phyloP scores from a whole-genome alignment of 2,113 vertebrate genomes.

The Psittacus erithacus region DNA sequence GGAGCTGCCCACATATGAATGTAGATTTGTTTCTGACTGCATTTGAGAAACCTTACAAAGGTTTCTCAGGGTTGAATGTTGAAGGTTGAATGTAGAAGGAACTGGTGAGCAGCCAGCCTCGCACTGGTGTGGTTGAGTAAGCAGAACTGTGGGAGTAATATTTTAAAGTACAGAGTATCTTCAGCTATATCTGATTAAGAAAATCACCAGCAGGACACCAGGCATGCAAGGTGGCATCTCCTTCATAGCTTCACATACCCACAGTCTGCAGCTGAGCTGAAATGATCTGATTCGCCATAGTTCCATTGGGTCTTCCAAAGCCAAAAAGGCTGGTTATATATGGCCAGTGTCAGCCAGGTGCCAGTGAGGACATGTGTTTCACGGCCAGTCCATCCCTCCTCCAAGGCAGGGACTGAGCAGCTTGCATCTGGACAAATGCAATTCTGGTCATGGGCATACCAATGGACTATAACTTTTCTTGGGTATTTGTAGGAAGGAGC shows the following conservation, averaged over 20 bases:
- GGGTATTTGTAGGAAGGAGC: background rate
- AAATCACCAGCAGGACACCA: background rate
- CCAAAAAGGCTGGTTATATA: background rate
- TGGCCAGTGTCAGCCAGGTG: background rate
- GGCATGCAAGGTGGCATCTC: background rate
- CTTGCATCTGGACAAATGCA: background rate
- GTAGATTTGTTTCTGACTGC: background rate
- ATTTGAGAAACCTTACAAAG: background rate
- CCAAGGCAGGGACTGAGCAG: background rate
- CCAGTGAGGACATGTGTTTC: background rate
- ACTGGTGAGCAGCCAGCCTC: background rate
- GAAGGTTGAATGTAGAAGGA: background rate
- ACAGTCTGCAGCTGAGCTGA: background rate
- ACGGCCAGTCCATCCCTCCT: background rate
- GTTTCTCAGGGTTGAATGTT: background rate
- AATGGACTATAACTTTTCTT: background rate
- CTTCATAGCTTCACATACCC: background rate
- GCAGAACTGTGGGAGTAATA: background rate
- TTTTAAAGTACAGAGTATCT: background rate
- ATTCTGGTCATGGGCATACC: fast-evolving
- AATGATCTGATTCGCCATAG: background rate
- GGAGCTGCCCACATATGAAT: background rate
- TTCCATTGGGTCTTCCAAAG: background rate
- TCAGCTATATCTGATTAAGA: background rate
- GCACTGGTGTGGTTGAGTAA: background rate